A percentile compares a stretch with the other conserved stretches of the same genome.
Conservation (phyloP, 2,888 invertebrate species). For the Boloria euphrosyne region DNA sequence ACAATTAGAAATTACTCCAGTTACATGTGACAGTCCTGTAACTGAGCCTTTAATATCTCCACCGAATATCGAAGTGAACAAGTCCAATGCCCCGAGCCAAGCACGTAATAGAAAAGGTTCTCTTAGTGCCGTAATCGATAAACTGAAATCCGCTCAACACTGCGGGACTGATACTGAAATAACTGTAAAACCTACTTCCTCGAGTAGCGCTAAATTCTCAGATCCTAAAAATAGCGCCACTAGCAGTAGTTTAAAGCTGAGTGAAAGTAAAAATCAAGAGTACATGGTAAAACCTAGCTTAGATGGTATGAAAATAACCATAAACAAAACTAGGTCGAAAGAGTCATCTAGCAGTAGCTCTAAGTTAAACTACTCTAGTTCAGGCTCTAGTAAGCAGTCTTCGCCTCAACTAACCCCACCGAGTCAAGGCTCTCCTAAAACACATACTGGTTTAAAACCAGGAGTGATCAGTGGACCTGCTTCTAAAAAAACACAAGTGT, state of each 20-base stretch:
- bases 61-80: conserved; percentile 82
- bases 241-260: conserved; percentile 65
- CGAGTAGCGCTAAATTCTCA: conserved; percentile 70
- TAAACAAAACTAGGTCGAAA: conserved; percentile 92
- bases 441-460: conserved; percentile 91
- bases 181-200: conserved; percentile 73
- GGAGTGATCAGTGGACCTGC: conserved; percentile 94
- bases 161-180: conserved; percentile 81
- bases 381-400: conserved; percentile 74
- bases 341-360: conserved; percentile 82
- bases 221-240: conserved; percentile 73
- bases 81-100: conserved; percentile 82
- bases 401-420: conserved; percentile 75
- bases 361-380: conserved; percentile 71
- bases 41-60: conserved; percentile 75
- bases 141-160: conserved; percentile 89
- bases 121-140: conserved; percentile 93
- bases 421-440: conserved; percentile 87
- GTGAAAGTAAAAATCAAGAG: conserved; percentile 87
- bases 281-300: conserved; percentile 95
- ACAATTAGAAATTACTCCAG: conserved; percentile 84
- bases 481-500: conserved; percentile 89
- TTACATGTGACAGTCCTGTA: conserved; percentile 75
- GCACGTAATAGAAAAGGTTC: conserved; percentile 87
- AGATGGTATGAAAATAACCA: conserved; percentile 95